Conservation (phyloP, 2,888 invertebrate species). For the Synergus laeviventris region DNA sequence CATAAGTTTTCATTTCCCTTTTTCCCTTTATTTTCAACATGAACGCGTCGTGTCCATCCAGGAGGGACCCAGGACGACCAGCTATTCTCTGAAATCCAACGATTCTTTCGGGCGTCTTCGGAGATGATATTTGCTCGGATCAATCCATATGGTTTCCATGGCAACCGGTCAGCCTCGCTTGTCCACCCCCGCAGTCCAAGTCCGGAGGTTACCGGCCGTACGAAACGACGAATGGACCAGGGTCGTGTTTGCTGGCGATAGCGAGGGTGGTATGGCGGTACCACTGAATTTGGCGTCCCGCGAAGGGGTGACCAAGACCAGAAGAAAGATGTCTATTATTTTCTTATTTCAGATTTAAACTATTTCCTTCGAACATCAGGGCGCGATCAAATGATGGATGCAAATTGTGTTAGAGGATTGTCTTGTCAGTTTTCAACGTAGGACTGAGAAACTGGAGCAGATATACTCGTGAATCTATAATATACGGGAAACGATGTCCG, state of each 20-base stretch:
- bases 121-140: conserved; percentile 76
- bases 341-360: not conserved
- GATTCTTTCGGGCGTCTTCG: conserved; percentile 75
- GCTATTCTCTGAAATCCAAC: conserved; percentile 71
- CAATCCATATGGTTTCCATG: conserved; percentile 75
- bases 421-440: no score
- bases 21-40: conserved; percentile 42
- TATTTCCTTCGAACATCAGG: not conserved
- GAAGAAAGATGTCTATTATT: not conserved
- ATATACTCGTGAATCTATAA: conserved; percentile 39
- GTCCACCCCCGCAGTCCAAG: conserved; percentile 66
- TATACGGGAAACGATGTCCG: conserved; percentile 40
- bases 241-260: conserved; percentile 42
- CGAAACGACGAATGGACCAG: conserved; percentile 57
- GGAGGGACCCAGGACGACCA: conserved; percentile 48
- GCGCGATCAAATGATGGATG: not conserved
- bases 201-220: conserved; percentile 55
- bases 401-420: not conserved
- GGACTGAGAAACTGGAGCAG: not conserved
- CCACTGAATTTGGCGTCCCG: conserved; percentile 49
- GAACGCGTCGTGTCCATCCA: conserved; percentile 5
- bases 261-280: conserved; percentile 42
- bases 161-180: conserved; percentile 72
- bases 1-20: conserved; percentile 44
- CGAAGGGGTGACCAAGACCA: conserved; percentile 46